Conservation (phyloP, 2,113 vertebrate genomes). For the Melozone crissalis region DNA sequence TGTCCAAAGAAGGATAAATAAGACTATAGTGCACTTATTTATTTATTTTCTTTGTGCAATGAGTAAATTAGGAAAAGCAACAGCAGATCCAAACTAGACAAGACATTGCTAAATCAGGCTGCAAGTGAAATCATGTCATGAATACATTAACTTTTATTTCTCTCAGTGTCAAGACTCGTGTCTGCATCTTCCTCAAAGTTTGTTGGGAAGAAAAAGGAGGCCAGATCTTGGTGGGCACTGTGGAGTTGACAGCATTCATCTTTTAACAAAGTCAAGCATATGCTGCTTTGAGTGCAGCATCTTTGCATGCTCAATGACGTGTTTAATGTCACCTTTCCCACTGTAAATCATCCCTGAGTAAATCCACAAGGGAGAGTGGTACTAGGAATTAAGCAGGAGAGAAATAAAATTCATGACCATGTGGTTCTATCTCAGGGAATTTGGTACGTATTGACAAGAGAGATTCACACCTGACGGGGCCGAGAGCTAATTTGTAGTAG, state of each 20-base stretch:
- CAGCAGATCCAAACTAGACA: slow-evolving; percentile 70
- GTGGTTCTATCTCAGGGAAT: slow-evolving; percentile 70
- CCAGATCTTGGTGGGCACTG: slow-evolving; percentile 60
- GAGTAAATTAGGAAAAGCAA: slow-evolving; percentile 77
- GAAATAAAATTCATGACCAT: slow-evolving; percentile 73
- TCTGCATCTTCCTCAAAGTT: slow-evolving; percentile 56
- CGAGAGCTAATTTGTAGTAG: slow-evolving; percentile 67
- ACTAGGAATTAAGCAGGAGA: slow-evolving; percentile 72
- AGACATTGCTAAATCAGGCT: slow-evolving; percentile 73
- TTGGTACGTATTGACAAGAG: slow-evolving; percentile 69
- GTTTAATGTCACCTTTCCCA: slow-evolving; percentile 79
- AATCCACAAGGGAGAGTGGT: slow-evolving; percentile 74
- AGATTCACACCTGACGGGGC: slow-evolving; percentile 71
- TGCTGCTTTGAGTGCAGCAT: slow-evolving; percentile 73
- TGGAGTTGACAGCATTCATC: slow-evolving; percentile 70
- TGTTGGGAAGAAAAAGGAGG: slow-evolving; percentile 59
- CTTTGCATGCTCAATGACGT: slow-evolving; percentile 78
- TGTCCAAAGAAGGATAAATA: slow-evolving; percentile 86
- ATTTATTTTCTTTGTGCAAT: slow-evolving; percentile 79
- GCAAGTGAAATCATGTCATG: slow-evolving; percentile 68
- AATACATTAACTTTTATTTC: slow-evolving; percentile 69
- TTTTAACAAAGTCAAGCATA: slow-evolving; percentile 75
- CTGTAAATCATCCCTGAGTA: slow-evolving; percentile 75
- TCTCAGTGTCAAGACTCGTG: slow-evolving; percentile 62
- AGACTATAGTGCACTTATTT: slow-evolving; percentile 76